Evolutionary conservation across 2,797 vertebrate genomes (phyloP).

Genomic region (Gallinago stenura): DNA sequence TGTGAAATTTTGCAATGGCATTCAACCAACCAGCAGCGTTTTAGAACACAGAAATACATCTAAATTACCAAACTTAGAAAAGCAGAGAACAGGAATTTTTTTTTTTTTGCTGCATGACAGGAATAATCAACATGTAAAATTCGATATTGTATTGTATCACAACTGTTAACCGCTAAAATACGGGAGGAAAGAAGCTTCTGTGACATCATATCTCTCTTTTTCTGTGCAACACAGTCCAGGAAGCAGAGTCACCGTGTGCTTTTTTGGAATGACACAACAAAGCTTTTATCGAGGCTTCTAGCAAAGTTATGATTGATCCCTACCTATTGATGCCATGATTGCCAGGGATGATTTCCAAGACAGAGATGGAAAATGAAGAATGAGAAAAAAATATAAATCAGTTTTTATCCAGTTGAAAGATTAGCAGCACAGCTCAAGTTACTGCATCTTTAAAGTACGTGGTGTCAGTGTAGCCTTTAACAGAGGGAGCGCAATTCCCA

Average conservation of each 20-base stretch:
- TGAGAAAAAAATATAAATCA: not conserved
- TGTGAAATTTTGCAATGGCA: not conserved
- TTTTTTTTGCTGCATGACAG: not conserved
- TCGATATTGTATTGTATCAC: not conserved
- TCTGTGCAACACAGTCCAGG: not conserved
- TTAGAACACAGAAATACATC: not conserved
- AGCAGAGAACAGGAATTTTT: not conserved
- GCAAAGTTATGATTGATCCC: not conserved
- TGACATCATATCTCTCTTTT: not conserved
- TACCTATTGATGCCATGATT: not conserved
- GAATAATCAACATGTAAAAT: not conserved
- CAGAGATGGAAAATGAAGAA: not conserved
- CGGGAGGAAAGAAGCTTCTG: not conserved
- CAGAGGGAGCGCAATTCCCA: not conserved
- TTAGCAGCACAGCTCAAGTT: not conserved
- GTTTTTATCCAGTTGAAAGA: not conserved
- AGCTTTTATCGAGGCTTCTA: not conserved
- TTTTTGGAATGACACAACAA: not conserved
- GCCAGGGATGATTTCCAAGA: not conserved
- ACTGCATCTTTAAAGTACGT: fast-evolving
- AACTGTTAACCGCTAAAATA: not conserved
- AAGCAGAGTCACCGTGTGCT: not conserved
- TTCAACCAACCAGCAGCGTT: not conserved
- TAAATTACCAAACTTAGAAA: not conserved
- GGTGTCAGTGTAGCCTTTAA: not conserved